These are phyloP conservation scores for Diaperis boleti DNA, from an alignment of 2,888 invertebrate genomes.

Conservation along the genomic window DNA sequence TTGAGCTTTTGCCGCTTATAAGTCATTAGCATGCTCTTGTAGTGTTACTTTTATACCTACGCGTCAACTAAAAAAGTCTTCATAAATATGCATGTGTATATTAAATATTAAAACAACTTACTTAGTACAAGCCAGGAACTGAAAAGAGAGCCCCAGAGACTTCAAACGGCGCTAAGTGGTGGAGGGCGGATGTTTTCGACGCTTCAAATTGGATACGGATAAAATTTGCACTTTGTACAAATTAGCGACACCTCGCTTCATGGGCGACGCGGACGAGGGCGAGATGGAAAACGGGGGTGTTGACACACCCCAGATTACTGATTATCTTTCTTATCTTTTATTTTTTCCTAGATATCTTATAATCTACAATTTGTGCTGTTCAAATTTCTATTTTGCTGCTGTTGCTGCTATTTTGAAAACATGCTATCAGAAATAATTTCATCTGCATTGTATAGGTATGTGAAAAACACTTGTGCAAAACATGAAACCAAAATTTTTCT, in stretches of 20 bases:
- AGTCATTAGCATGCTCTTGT: constrained; percentile 39
- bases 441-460: too few species aligned
- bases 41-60: constrained; percentile 37
- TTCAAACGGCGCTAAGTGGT: constrained; percentile 64
- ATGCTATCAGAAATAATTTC: too few species aligned
- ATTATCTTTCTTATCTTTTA: neutral
- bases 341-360: too few species aligned
- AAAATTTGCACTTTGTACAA: constrained; percentile 63
- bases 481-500: too few species aligned
- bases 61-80: constrained; percentile 50
- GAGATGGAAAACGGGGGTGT: constrained; percentile 2
- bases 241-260: constrained; percentile 62
- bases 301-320: neutral
- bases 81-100: constrained; percentile 63
- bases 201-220: constrained; percentile 59
- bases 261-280: constrained; percentile 38
- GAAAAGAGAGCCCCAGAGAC: constrained; percentile 55
- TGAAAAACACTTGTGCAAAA: too few species aligned
- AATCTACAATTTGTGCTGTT: too few species aligned
- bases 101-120: constrained; percentile 64
- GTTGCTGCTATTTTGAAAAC: too few species aligned
- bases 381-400: too few species aligned
- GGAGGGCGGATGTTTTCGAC: constrained; percentile 57
- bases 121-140: constrained; percentile 47
- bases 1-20: constrained; percentile 35